Percentiles rank a stretch among this genome's conserved stretches.
Evolutionary conservation across 2,888 invertebrate genomes (phyloP).

Genomic region (Crepidodera aurea): DNA sequence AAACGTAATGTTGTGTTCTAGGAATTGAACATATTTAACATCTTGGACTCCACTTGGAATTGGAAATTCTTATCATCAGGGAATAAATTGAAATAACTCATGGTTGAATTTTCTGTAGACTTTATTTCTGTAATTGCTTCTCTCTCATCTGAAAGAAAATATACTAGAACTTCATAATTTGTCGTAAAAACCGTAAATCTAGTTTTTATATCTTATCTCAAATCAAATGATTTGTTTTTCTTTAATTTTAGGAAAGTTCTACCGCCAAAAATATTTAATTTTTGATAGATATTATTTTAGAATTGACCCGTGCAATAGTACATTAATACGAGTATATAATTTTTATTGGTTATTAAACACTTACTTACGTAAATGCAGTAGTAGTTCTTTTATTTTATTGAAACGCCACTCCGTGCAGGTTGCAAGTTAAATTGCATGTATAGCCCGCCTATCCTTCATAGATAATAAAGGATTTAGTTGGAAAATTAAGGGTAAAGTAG

Average conservation of each 20-base stretch:
- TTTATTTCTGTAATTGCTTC: slow-evolving; percentile 3
- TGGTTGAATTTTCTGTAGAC: slow-evolving; percentile 17
- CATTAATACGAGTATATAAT: too few species aligned
- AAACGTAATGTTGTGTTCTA: slow-evolving; percentile 28
- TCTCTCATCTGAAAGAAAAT: background rate
- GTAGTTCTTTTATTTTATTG: slow-evolving; percentile 26
- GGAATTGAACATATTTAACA: slow-evolving; percentile 29
- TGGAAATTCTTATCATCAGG: slow-evolving; percentile 33
- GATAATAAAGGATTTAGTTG: slow-evolving; percentile 25
- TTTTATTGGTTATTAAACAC: too few species aligned
- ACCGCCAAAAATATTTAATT: too few species aligned
- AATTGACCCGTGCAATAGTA: too few species aligned
- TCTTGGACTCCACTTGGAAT: slow-evolving; percentile 31
- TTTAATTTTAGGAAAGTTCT: too few species aligned
- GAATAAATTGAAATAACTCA: slow-evolving; percentile 29
- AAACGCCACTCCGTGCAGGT: slow-evolving; percentile 18
- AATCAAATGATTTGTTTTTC: too few species aligned
- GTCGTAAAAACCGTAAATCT: background rate
- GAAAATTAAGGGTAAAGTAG: slow-evolving; percentile 35
- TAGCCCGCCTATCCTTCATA: slow-evolving; percentile 20
- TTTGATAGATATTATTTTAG: too few species aligned
- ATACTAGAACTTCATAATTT: background rate
- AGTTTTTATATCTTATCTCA: too few species aligned
- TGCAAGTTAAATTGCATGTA: slow-evolving; percentile 21
- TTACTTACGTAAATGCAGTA: too few species aligned